A percentile compares a stretch with the other conserved stretches of the same genome.
Evolutionary conservation across 2,888 invertebrate species (phyloP).

Genomic region (Cryptocephalus moraei): DNA sequence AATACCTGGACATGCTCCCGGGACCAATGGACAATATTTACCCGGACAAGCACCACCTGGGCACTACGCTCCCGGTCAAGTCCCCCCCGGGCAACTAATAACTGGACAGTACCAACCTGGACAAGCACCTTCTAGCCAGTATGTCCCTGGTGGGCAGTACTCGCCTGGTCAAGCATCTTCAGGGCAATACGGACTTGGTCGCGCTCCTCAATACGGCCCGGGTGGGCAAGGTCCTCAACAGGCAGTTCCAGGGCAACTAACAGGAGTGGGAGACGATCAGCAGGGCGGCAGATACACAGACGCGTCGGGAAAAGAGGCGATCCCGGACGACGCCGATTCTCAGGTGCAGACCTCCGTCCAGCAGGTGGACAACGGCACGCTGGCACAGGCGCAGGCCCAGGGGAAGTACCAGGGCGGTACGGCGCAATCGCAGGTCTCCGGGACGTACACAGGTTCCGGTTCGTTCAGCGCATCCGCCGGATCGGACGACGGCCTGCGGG

Average conservation of each 20-base stretch:
- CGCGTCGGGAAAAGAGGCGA: constrained; percentile 1
- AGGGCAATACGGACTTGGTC: too few relatives aligned
- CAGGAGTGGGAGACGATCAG: constrained; percentile 2
- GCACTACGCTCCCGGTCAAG: too few relatives aligned
- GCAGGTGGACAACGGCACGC: constrained; percentile 49
- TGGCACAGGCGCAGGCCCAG: constrained; percentile 66
- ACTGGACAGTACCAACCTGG: too few relatives aligned
- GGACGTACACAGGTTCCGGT: constrained; percentile 66
- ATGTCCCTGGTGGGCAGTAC: too few relatives aligned
- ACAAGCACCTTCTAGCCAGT: too few relatives aligned
- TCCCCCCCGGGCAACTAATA: too few relatives aligned
- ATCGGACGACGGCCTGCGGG: constrained; percentile 62
- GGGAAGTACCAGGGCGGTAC: constrained; percentile 65
- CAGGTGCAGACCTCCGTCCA: constrained; percentile 60
- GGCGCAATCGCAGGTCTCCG: constrained; percentile 74
- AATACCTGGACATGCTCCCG: too few relatives aligned
- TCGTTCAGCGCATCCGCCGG: constrained; percentile 77
- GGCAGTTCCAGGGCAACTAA: neutral
- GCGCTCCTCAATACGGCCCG: too few relatives aligned
- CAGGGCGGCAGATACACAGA: neutral
- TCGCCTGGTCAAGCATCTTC: too few relatives aligned
- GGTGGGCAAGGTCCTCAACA: neutral
- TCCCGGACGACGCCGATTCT: constrained; percentile 58
- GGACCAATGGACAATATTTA: too few relatives aligned
- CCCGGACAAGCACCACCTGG: neutral